phyloP scores from a whole-genome alignment of 2,797 vertebrate species.

The Alauda arvensis region DNA sequence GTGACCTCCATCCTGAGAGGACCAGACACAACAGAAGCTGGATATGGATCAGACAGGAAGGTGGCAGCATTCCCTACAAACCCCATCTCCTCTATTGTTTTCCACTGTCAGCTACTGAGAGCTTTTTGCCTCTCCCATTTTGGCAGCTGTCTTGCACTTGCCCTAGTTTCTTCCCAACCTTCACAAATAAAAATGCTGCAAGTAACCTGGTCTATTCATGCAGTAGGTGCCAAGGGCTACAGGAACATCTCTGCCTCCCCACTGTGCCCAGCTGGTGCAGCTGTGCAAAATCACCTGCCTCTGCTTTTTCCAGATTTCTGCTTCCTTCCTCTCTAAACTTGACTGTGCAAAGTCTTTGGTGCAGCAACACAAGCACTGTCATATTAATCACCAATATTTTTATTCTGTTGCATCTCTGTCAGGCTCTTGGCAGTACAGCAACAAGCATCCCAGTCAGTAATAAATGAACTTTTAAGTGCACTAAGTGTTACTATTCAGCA shows the following conservation, averaged over 20 bases:
- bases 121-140: not conserved
- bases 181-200: not conserved
- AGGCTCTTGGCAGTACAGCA: not conserved
- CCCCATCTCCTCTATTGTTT: not conserved
- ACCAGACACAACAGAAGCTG: not conserved
- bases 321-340: not conserved
- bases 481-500: slow-evolving; percentile 11
- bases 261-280: not conserved
- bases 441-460: not conserved
- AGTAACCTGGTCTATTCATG: not conserved
- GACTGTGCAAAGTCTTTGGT: not conserved
- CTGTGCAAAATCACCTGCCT: not conserved
- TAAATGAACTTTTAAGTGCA: slow-evolving; percentile 27
- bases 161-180: not conserved
- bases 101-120: not conserved
- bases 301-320: not conserved
- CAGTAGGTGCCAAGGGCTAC: not conserved
- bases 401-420: not conserved
- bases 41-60: not conserved
- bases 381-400: slow-evolving; percentile 34
- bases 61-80: not conserved
- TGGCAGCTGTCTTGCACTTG: not conserved
- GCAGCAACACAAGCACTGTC: not conserved
- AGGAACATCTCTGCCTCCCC: not conserved
- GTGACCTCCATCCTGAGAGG: not conserved